Evolutionary conservation across 2,113 vertebrate genomes (phyloP).

Genomic region (Micronycteris hirsuta): DNA sequence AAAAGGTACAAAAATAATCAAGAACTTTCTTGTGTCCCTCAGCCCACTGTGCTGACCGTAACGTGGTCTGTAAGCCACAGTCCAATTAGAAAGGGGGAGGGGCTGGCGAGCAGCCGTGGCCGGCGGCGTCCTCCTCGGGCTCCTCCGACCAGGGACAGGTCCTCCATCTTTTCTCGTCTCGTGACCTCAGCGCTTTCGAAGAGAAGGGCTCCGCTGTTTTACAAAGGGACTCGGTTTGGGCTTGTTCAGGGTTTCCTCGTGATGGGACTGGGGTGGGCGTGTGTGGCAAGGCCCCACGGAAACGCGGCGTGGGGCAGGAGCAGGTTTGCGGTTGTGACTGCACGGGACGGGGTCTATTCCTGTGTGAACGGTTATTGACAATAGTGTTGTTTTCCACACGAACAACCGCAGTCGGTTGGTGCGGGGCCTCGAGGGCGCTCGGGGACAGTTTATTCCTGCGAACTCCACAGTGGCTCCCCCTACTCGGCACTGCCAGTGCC

Average conservation of each 20-base stretch:
- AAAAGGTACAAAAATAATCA: not conserved
- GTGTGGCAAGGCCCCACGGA: not conserved
- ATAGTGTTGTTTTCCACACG: too few species aligned
- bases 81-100: not conserved
- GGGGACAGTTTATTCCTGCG: too few species aligned
- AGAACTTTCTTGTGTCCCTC: not conserved
- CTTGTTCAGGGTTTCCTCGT: not conserved
- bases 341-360: too few species aligned
- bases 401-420: too few species aligned
- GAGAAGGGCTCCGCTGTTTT: not conserved
- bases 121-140: not conserved
- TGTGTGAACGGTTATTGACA: too few species aligned
- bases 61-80: not conserved
- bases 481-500: too few species aligned
- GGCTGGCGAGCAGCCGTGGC: not conserved
- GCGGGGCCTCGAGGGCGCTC: not conserved
- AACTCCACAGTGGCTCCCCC: not conserved
- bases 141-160: not conserved
- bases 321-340: not conserved
- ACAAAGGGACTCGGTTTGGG: not conserved
- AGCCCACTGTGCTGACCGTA: not conserved
- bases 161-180: not conserved
- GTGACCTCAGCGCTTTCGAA: not conserved
- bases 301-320: not conserved
- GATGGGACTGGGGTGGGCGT: not conserved